phyloP scores from a whole-genome alignment of 2,888 invertebrate species.

The Timema cristinae region DNA sequence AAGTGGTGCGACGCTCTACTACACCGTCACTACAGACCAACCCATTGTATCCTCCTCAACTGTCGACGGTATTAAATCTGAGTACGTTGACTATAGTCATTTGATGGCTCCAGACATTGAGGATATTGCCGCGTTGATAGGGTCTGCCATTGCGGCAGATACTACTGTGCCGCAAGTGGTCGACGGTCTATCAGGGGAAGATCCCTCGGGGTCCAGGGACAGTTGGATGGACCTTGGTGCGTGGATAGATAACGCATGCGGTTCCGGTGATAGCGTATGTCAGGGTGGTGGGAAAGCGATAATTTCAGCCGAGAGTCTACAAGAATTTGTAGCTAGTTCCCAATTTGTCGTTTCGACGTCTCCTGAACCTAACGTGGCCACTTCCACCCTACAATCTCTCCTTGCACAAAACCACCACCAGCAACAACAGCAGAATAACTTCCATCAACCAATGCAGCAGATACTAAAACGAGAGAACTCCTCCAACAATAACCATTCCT shows the following conservation, averaged over 20 bases:
- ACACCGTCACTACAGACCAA: conserved; percentile 39
- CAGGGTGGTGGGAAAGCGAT: conserved; percentile 60
- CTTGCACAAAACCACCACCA: conserved; percentile 49
- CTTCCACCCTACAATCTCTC: conserved; percentile 71
- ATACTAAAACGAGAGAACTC: conserved; percentile 34
- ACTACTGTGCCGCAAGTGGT: conserved; percentile 68
- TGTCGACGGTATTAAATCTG: conserved; percentile 41
- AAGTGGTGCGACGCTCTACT: conserved; percentile 45
- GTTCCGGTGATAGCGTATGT: conserved; percentile 52
- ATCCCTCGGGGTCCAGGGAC: conserved; percentile 63
- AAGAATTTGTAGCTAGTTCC: conserved; percentile 45
- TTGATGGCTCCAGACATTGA: conserved; percentile 52
- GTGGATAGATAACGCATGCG: conserved; percentile 78
- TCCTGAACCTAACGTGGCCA: conserved; percentile 40
- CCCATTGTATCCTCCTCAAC: conserved; percentile 49
- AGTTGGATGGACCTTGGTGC: conserved; percentile 87
- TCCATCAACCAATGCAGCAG: conserved; percentile 44
- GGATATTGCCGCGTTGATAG: conserved; percentile 81
- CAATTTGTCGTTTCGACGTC: conserved; percentile 34
- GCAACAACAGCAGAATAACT: conserved; percentile 42
- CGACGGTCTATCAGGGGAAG: conserved; percentile 58
- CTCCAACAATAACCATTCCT: conserved; percentile 26
- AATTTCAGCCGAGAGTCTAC: conserved; percentile 56
- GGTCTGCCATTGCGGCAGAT: conserved; percentile 84
- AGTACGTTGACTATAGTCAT: conserved; percentile 38